Percentiles rank a stretch among this genome's conserved stretches.
Evolutionary conservation across 2,797 vertebrate species (phyloP).

Genomic region (Sebastes dallii): DNA sequence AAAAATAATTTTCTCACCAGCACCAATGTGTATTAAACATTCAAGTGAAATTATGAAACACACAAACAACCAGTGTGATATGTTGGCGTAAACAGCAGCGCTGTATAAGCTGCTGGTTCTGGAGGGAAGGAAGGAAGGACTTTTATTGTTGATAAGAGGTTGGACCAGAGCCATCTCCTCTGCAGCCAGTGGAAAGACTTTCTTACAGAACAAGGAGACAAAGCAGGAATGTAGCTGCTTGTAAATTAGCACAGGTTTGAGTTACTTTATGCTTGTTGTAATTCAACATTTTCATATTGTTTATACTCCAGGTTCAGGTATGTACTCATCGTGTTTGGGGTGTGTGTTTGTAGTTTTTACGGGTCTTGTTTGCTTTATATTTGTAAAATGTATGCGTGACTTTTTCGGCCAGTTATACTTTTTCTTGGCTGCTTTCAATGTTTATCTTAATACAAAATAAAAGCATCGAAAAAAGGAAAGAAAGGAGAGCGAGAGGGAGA

Average conservation of each 20-base stretch:
- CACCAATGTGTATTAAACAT: neutral
- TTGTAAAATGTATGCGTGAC: neutral
- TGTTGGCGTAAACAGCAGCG: neutral
- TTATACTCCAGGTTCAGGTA: neutral
- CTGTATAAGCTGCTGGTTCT: neutral
- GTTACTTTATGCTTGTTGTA: neutral
- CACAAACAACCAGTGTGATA: neutral
- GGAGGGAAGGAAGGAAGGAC: constrained; percentile 62
- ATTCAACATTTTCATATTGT: neutral
- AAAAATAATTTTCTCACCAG: too few species aligned
- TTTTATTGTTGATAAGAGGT: constrained; percentile 53
- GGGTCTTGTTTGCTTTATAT: neutral
- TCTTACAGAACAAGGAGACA: constrained; percentile 9
- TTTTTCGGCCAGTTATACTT: neutral
- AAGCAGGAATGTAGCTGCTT: neutral
- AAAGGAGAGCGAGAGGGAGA: neutral
- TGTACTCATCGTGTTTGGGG: neutral
- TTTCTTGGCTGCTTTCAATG: neutral
- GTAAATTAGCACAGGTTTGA: neutral
- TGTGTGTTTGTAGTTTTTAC: neutral
- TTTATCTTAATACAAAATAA: neutral
- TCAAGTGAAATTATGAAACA: neutral
- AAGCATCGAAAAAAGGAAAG: neutral
- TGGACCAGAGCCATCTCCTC: constrained; percentile 12
- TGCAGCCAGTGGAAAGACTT: neutral